Evolutionary conservation across 2,888 invertebrate species (phyloP), one percentile per base, ranked within the genome.

Genomic region (Polydesmus complanatus): DNA sequence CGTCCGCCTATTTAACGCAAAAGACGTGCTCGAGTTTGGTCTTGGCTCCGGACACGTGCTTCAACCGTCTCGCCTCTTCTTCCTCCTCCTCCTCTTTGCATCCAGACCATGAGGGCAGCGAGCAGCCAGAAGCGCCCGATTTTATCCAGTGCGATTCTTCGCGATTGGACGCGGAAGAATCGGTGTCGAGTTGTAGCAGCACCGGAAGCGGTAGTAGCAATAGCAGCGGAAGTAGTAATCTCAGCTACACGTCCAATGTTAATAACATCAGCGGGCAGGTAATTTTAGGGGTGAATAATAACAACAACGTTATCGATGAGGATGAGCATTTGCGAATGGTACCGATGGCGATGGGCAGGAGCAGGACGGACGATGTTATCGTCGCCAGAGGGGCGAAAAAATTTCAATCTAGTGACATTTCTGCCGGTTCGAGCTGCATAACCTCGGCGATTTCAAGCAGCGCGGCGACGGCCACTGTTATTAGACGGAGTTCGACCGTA

Each of bases 101-200:
- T 14, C 5, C 5, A 5, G 37, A 37, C 37, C 8, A 37, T 37
- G 37, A 37, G 8, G 37, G 14, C 37, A 37, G 14, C 14, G 37
- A 14, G 8, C 5, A 37, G 5, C n/a, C n/a, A n/a, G 37, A 37
- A 8, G 14, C 5, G 8, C 37, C 14, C 8, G 37, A 37, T 27
- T 56, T 51, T 22, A 22, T 51, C n/a, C 51, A 3, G 26, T 58
- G 58, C 27, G 58, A 58, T 48, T 58, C 58, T 21, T 58, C 58
- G 22, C 25, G 58, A 19, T 51, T 27, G 52, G 58, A 58, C 51
- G 49, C 49, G 58, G 58, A 58, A 27, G 58, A 58, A 19, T 58
- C 51, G 19, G 23, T 26, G 25, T 51, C 51, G 25, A 26, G 37
- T 26, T 51, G 26, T 27, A 37, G 25, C 58, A 52, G 5, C 51